phyloP scores from a whole-genome alignment of 2,113 vertebrate species.

The Aptenodytes forsteri region DNA sequence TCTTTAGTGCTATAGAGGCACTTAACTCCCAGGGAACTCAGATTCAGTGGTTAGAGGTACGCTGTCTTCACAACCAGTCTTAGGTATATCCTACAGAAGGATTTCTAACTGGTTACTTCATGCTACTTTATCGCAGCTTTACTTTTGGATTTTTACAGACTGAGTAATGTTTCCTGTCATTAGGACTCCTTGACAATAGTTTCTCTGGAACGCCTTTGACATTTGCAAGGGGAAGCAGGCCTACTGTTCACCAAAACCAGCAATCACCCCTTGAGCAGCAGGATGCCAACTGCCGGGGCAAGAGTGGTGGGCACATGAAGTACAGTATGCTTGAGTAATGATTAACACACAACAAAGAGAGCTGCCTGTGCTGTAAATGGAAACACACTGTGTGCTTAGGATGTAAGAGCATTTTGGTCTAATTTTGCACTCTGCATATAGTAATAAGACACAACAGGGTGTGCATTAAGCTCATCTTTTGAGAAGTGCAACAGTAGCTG shows the following conservation, averaged over 20 bases:
- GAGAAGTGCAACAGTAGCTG: slow-evolving; percentile 33
- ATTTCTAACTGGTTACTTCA: not conserved
- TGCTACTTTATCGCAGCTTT: not conserved
- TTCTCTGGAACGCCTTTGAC: not conserved
- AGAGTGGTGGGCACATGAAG: not conserved
- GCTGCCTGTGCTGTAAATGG: slow-evolving; percentile 19
- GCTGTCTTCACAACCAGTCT: not conserved
- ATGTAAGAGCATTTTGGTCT: slow-evolving; percentile 6
- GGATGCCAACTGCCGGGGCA: not conserved
- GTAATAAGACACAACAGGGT: slow-evolving; percentile 62
- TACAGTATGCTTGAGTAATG: not conserved
- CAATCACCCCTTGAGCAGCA: not conserved
- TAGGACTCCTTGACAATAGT: not conserved
- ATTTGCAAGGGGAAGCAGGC: not conserved
- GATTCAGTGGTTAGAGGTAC: not conserved
- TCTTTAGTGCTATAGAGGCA: not conserved
- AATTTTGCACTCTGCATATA: slow-evolving; percentile 46
- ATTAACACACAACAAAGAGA: slow-evolving; percentile 35
- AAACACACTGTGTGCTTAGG: slow-evolving; percentile 1
- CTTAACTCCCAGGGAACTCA: not conserved
- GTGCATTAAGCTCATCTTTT: slow-evolving; percentile 58
- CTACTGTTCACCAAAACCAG: not conserved
- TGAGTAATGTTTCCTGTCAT: not conserved
- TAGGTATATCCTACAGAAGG: not conserved
- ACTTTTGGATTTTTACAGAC: not conserved